These are phyloP conservation scores for Metopolophium dirhodum DNA, from an alignment of 1,140 invertebrate species.

Conservation along the genomic window DNA sequence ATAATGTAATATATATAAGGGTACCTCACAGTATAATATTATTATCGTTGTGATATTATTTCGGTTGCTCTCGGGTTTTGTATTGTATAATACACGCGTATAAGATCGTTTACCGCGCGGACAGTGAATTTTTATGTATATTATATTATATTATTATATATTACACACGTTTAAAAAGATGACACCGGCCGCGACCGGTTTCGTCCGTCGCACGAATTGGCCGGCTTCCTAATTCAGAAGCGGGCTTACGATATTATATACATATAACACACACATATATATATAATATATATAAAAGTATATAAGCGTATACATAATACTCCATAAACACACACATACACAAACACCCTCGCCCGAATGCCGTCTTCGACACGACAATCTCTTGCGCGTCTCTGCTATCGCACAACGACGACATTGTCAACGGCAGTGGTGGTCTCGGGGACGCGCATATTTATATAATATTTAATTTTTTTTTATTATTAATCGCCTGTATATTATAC, in stretches of 20 bases:
- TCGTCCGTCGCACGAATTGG: conserved; percentile 49
- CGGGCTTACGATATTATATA: conserved; percentile 8
- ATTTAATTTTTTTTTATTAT: not conserved
- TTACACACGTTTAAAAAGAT: conserved; percentile 23
- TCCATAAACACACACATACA: not conserved
- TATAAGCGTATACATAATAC: not conserved
- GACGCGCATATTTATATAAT: not conserved
- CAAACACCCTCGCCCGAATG: not conserved
- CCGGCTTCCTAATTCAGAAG: conserved; percentile 54
- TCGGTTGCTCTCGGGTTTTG: not conserved
- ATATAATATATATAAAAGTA: not conserved
- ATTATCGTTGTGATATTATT: not conserved
- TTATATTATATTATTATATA: conserved; percentile 25
- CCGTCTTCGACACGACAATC: not conserved
- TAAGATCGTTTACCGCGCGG: not conserved
- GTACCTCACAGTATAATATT: not conserved
- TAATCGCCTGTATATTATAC: not conserved
- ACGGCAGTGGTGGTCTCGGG: not conserved
- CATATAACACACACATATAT: not conserved
- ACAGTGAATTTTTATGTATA: conserved; percentile 10
- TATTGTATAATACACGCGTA: not conserved
- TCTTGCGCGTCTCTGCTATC: not conserved
- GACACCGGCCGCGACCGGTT: conserved; percentile 46
- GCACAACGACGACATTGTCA: not conserved
- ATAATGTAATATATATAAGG: too few species aligned